These are phyloP conservation scores for Lepetodrilus schrolli DNA, from an alignment of 2,888 invertebrate genomes.

Conservation along the genomic window DNA sequence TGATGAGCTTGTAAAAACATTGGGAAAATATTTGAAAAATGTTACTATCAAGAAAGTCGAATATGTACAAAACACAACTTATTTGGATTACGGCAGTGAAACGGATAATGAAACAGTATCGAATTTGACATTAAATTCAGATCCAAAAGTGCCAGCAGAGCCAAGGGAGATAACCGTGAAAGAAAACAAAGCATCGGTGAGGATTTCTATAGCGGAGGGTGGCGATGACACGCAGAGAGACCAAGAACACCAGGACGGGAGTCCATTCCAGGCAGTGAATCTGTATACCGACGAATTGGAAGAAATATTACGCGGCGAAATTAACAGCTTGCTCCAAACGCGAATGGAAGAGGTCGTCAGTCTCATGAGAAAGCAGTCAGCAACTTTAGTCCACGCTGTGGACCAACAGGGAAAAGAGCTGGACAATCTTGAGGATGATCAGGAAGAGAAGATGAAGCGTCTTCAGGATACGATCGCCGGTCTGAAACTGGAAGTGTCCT, in stretches of 20 bases:
- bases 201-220: not conserved
- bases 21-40: slow-evolving; percentile 18
- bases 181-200: not conserved
- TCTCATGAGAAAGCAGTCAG: slow-evolving; percentile 36
- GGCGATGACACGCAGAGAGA: not conserved
- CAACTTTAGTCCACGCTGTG: slow-evolving; percentile 32
- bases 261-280: not conserved
- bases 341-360: slow-evolving; percentile 36
- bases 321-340: slow-evolving; percentile 32
- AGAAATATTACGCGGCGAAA: slow-evolving; percentile 37
- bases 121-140: not conserved
- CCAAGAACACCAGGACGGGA: not conserved
- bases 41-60: not conserved
- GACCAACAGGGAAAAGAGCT: slow-evolving; percentile 34
- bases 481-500: slow-evolving; percentile 35
- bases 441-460: slow-evolving; percentile 35
- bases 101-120: too few relatives aligned
- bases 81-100: not conserved
- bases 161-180: not conserved
- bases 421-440: slow-evolving; percentile 33
- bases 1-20: slow-evolving; percentile 3
- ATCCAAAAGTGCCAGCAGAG: not conserved
- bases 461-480: slow-evolving; percentile 34
- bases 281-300: slow-evolving; percentile 29
- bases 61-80: too few relatives aligned